Base-by-base conservation (phyloP, 2,888 invertebrate species). In the Zaprionus bogoriensis region DNA sequence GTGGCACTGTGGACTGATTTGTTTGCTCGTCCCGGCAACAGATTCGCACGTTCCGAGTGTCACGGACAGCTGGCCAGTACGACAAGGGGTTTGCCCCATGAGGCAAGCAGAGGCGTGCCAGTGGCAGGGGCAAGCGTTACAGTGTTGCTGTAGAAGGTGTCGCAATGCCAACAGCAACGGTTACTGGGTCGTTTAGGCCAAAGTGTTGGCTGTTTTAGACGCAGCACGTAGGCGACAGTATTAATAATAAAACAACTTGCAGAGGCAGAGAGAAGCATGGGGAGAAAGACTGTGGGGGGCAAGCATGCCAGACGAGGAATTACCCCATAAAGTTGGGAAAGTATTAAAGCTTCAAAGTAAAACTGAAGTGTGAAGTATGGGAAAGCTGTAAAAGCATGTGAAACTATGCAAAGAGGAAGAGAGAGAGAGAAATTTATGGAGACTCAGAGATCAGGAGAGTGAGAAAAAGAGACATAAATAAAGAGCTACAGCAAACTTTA, bases 171-270 rank as follows among this genome's bases (percentile, higher is more conserved):
- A 36, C 32, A 20, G 17, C 38, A 45, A 44, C 53, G 17, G 45
- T 38, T 51, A 45, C 14, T 51, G 58, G 46, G 23, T 22, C 46
- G 48, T 57, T 59, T 39, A 53, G 66, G 59, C 46, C 47, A 28
- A 61, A 58, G 28, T 45, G 48, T 38, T 48, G 39, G 14, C 47
- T 47, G 47, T 22, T 63, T 52, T 36, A 32, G 65, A 53, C 65
- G 47, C 79, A 82, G 85, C 79, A 78, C 85, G 79, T 78, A 69
- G 63, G 42, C 64, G 48, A 65, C 64, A 57, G 57, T 73, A 85
- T 77, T 82, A 79, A 79, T 79, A 82, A 85, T 79, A 79, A 82
- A 76, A 79, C 69, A 85, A 82, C 73, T 72, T 61, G 20, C 41
- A 22, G 7, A 22, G 2, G 22, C 3, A n/a, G n/a, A n/a, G n/a